Conservation (phyloP, 2,797 vertebrate species). For the Rhabdophis nuchalis region DNA sequence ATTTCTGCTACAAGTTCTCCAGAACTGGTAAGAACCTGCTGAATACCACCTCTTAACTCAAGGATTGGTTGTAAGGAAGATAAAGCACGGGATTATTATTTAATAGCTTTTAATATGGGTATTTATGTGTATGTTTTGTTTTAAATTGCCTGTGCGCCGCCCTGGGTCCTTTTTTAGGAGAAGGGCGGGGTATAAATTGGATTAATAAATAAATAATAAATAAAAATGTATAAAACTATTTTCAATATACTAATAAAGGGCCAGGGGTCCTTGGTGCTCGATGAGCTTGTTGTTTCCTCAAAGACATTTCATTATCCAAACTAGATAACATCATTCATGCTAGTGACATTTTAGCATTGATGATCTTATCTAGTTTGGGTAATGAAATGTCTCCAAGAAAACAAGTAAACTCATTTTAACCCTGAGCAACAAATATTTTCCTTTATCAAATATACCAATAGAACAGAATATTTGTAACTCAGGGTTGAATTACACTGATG, state of each 20-base stretch:
- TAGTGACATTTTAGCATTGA: not conserved
- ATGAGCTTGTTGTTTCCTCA: not conserved
- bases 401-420: not conserved
- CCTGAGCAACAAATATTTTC: not conserved
- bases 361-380: not conserved
- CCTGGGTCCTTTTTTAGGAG: too few species aligned
- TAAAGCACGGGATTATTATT: too few species aligned
- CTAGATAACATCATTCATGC: not conserved
- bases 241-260: not conserved
- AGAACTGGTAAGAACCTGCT: too few species aligned
- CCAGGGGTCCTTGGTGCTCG: not conserved
- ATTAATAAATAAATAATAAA: too few species aligned
- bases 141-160: too few species aligned
- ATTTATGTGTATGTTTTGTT: too few species aligned
- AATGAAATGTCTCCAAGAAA: not conserved
- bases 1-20: too few species aligned
- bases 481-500: not conserved
- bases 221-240: not conserved
- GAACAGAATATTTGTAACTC: not conserved
- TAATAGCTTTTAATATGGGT: too few species aligned
- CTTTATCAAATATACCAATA: not conserved
- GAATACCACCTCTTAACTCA: not conserved
- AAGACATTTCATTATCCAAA: not conserved
- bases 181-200: too few species aligned
- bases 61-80: not conserved